phyloP scores from a whole-genome alignment of 2,888 invertebrate genomes.

The Pandemis corylana region DNA sequence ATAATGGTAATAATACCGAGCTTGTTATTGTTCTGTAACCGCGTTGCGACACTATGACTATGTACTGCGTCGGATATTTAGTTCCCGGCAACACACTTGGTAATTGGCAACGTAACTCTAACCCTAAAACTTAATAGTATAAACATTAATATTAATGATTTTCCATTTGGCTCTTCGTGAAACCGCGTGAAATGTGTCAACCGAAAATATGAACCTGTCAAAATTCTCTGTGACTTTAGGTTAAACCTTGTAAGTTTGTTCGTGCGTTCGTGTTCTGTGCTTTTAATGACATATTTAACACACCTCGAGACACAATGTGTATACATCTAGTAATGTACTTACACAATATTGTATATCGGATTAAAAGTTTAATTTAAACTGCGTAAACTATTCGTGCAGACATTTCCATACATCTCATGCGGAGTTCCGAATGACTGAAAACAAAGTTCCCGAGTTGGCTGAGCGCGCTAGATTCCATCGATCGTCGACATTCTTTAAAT shows the following conservation, averaged over 20 bases:
- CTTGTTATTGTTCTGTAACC: constrained; percentile 66
- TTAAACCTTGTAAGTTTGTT: neutral
- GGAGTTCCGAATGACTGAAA: constrained; percentile 30
- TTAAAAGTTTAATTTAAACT: constrained; percentile 4
- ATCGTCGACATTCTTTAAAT: constrained; percentile 33
- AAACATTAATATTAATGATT: constrained; percentile 10
- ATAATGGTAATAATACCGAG: constrained; percentile 72
- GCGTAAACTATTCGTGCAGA: constrained; percentile 6
- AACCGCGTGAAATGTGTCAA: neutral
- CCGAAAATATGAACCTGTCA: neutral
- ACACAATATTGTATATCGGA: neutral
- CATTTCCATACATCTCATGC: constrained; percentile 12
- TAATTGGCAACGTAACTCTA: constrained; percentile 33
- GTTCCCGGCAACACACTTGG: constrained; percentile 25
- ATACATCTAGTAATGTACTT: neutral
- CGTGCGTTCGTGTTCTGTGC: too few relatives aligned
- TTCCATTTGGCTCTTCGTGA: neutral
- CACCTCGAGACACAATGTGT: too few relatives aligned
- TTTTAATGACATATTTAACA: too few relatives aligned
- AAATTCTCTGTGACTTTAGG: neutral
- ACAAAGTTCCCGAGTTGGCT: constrained; percentile 29
- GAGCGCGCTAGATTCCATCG: constrained; percentile 31
- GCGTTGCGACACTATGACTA: constrained; percentile 43
- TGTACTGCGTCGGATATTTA: constrained; percentile 19
- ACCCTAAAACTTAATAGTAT: constrained; percentile 21